A percentile compares a stretch with the other conserved stretches of the same genome.
These are phyloP conservation scores for Scaptomyza polygonia DNA, from an alignment of 2,888 invertebrate genomes.

Conservation along the genomic window DNA sequence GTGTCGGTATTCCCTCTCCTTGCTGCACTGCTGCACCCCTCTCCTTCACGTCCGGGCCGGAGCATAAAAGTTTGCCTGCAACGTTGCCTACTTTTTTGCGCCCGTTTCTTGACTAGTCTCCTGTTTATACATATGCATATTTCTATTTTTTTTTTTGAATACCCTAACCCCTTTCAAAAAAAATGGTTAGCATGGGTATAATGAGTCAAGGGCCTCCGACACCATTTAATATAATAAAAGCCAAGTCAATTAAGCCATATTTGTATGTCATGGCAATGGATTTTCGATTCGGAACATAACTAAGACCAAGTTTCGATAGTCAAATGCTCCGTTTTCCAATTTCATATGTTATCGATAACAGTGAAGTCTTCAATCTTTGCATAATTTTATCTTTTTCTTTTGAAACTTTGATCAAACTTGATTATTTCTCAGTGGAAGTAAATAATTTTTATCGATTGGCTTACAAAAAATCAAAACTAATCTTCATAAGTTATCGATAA, in stretches of 20 bases:
- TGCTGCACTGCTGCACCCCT: neutral
- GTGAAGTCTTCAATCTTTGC: neutral
- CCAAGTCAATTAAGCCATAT: no score
- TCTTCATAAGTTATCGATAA: neutral
- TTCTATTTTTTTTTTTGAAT: neutral
- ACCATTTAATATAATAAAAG: no score
- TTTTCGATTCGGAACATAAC: no score
- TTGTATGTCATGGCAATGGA: no score
- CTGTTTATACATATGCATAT: neutral
- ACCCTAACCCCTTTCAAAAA: neutral
- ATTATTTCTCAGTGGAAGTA: no score
- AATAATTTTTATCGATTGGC: neutral
- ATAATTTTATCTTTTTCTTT: no score
- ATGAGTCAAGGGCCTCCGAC: neutral
- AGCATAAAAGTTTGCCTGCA: constrained; percentile 60
- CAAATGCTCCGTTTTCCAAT: neutral
- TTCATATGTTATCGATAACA: neutral
- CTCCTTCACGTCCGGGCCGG: neutral
- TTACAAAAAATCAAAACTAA: neutral
- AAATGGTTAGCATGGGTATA: neutral
- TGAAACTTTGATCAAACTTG: no score
- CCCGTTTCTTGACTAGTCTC: constrained; percentile 43
- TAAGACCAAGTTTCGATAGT: no score
- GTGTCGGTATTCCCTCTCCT: constrained; percentile 53
- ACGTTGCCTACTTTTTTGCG: constrained; percentile 62